A percentile compares a stretch with the other conserved stretches of the same genome.
These are phyloP conservation scores for Crotalus horridus DNA, from an alignment of 2,113 vertebrate genomes.

Conservation along the genomic window DNA sequence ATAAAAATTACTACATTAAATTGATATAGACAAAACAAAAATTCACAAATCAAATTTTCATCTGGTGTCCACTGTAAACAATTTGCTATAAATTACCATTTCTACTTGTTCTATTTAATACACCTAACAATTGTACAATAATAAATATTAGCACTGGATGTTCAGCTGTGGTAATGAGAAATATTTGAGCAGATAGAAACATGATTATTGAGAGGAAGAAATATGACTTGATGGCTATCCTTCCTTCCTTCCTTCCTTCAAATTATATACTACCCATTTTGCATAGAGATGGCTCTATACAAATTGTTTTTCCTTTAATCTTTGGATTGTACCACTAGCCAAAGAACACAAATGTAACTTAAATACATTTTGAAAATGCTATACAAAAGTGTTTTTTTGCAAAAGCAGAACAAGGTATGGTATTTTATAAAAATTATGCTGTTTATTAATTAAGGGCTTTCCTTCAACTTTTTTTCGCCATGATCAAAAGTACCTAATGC, in stretches of 20 bases:
- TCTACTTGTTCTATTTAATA: background rate
- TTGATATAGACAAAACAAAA: background rate
- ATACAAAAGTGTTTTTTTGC: background rate
- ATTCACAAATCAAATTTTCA: background rate
- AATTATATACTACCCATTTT: too few species aligned
- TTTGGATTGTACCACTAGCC: conserved; percentile 8
- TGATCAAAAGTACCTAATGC: too few species aligned
- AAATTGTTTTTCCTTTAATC: background rate
- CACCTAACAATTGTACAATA: background rate
- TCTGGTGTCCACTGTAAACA: background rate
- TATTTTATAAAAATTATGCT: background rate
- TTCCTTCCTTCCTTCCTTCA: too few species aligned
- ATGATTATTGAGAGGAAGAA: background rate
- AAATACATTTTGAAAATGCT: conserved; percentile 27
- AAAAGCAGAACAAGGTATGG: background rate
- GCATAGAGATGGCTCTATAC: background rate
- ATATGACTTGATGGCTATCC: background rate
- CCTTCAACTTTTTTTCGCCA: background rate
- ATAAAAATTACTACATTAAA: background rate
- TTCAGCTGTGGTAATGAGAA: background rate
- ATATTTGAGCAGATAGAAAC: background rate
- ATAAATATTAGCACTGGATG: background rate
- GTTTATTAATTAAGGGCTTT: background rate
- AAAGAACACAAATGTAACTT: conserved; percentile 41
- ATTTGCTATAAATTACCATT: background rate